A percentile compares a stretch with the other conserved stretches of the same genome.
Evolutionary conservation across 1,140 invertebrate species (phyloP).

Genomic region (Ceratina japonica): DNA sequence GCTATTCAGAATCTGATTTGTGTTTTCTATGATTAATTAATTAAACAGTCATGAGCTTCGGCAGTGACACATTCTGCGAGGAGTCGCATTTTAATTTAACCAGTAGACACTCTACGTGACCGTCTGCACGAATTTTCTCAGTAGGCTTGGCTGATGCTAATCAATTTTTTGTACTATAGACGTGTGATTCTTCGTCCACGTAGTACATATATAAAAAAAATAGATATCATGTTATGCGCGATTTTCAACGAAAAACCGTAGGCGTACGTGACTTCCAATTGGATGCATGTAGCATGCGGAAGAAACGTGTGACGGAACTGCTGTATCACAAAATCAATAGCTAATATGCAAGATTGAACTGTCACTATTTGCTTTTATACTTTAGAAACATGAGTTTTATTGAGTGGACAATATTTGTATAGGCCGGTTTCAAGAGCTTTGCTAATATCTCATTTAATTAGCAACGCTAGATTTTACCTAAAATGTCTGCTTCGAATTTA

Average conservation of each 20-base stretch:
- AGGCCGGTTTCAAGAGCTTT: neutral
- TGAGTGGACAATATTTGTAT: neutral
- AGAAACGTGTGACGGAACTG: neutral
- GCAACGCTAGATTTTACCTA: too few species aligned
- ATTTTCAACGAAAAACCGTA: neutral
- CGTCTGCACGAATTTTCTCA: slow-evolving; percentile 38
- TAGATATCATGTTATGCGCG: neutral
- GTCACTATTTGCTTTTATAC: neutral
- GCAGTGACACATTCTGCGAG: slow-evolving; percentile 36
- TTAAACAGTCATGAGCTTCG: neutral
- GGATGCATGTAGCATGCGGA: neutral
- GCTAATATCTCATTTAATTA: neutral
- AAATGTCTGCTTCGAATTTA: too few species aligned
- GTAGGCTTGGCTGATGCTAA: slow-evolving; percentile 20
- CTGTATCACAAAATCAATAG: neutral
- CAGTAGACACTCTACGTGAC: slow-evolving; percentile 41
- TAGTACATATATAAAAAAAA: neutral
- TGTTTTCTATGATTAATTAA: slow-evolving; percentile 15
- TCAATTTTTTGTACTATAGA: slow-evolving; percentile 15
- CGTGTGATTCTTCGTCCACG: slow-evolving; percentile 3
- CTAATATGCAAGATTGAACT: neutral
- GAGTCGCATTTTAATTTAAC: slow-evolving; percentile 51
- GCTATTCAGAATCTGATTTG: neutral
- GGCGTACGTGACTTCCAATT: neutral
- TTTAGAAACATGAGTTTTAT: neutral